These are phyloP conservation scores for Popillia japonica DNA, from an alignment of 1,140 invertebrate species.

Conservation along the genomic window DNA sequence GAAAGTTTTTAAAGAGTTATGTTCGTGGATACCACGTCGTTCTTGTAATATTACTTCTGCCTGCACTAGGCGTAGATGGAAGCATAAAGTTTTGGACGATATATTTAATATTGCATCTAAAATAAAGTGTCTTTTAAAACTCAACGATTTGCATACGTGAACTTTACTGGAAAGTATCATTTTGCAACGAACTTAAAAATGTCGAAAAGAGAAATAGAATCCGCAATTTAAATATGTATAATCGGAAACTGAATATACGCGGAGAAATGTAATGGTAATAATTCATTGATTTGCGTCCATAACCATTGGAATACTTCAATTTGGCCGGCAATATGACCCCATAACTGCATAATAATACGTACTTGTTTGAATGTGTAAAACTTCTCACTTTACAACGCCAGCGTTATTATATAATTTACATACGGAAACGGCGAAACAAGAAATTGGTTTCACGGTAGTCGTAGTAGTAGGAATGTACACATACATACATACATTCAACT, in stretches of 20 bases:
- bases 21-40: background rate
- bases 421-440: background rate
- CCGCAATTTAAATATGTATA: background rate
- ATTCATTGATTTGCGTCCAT: background rate
- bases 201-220: background rate
- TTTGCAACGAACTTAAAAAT: no score
- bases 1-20: background rate
- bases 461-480: background rate
- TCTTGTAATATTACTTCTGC: background rate
- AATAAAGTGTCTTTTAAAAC: background rate
- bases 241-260: background rate
- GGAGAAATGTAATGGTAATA: background rate
- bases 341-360: background rate
- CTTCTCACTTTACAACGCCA: background rate
- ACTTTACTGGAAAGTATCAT: no score
- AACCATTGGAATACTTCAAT: background rate
- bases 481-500: background rate
- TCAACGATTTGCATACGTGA: background rate
- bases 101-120: slow-evolving; percentile 16
- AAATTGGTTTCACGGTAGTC: background rate
- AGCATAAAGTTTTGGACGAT: background rate
- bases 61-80: background rate
- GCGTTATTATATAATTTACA: background rate
- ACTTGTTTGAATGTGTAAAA: background rate
- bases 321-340: background rate